Evolutionary conservation across 2,888 invertebrate species (phyloP).

Genomic region (Mylabris sibirica): DNA sequence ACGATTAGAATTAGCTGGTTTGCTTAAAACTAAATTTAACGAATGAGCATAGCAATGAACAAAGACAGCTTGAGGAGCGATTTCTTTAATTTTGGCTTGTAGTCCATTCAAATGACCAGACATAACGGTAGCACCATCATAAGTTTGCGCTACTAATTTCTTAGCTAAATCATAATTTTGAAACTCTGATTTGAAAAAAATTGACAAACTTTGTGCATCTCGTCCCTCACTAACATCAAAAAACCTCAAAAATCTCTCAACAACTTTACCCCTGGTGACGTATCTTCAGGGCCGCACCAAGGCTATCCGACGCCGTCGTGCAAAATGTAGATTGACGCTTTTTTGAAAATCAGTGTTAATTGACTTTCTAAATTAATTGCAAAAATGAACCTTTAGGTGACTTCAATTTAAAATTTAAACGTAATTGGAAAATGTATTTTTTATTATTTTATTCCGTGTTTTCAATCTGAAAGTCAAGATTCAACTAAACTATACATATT

Average conservation of each 20-base stretch:
- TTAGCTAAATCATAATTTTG: not conserved
- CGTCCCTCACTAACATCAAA: constrained; percentile 12
- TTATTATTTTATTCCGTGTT: too few relatives aligned
- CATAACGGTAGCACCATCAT: constrained; percentile 19
- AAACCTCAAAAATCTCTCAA: constrained; percentile 19
- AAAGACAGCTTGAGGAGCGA: constrained; percentile 10
- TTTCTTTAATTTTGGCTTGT: constrained; percentile 16
- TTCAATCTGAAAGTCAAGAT: too few relatives aligned
- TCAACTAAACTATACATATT: too few relatives aligned
- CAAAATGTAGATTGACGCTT: too few relatives aligned
- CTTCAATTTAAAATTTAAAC: too few relatives aligned
- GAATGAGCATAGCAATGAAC: constrained; percentile 18
- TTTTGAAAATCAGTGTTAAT: too few relatives aligned
- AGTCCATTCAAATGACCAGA: constrained; percentile 13
- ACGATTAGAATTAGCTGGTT: constrained; percentile 3
- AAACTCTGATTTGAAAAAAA: not conserved
- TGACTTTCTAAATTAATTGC: too few relatives aligned
- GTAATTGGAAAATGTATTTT: too few relatives aligned
- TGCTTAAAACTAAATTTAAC: constrained; percentile 20
- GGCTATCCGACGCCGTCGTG: too few relatives aligned
- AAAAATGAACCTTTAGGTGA: too few relatives aligned
- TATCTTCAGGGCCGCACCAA: too few relatives aligned
- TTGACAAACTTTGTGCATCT: constrained; percentile 6
- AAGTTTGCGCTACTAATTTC: constrained; percentile 17
- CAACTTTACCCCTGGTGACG: too few relatives aligned